A percentile compares a stretch with the other conserved stretches of the same genome.
phyloP scores from a whole-genome alignment of 2,113 vertebrate genomes.

The Campylomormyrus numenius region DNA sequence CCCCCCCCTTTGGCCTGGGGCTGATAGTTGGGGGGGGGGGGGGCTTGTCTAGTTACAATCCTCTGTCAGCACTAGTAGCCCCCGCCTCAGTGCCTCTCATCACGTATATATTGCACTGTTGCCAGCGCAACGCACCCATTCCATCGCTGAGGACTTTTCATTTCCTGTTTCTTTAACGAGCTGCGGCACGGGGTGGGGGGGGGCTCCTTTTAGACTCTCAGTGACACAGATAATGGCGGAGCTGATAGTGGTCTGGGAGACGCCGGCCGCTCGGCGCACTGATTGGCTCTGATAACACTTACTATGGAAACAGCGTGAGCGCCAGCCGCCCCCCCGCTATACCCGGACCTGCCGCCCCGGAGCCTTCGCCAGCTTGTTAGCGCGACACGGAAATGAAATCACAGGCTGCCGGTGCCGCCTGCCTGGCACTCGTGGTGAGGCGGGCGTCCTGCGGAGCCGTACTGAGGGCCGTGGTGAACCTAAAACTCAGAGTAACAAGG shows the following conservation, averaged over 20 bases:
- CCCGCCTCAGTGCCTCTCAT: conserved; percentile 58
- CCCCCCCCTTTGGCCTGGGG: neutral
- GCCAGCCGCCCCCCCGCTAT: conserved; percentile 66
- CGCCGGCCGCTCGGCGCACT: conserved; percentile 78
- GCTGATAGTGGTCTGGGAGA: conserved; percentile 96
- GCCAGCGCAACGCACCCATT: conserved; percentile 64
- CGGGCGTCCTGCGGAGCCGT: neutral
- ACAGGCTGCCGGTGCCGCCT: neutral
- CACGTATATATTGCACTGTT: conserved; percentile 58
- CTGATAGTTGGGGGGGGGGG: neutral
- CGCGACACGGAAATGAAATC: neutral
- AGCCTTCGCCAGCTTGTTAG: conserved; percentile 59
- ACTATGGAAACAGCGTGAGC: conserved; percentile 68
- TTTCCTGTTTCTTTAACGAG: conserved; percentile 82
- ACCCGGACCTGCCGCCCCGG: conserved; percentile 74
- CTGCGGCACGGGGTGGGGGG: conserved; percentile 70
- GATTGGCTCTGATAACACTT: conserved; percentile 86
- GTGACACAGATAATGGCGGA: conserved; percentile 90
- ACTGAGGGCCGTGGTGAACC: neutral
- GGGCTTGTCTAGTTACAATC: conserved; percentile 12
- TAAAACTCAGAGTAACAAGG: neutral
- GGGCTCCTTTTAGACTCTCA: conserved; percentile 71
- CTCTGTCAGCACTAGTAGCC: conserved; percentile 2
- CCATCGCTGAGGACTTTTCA: conserved; percentile 76
- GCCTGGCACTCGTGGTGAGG: neutral